Percentiles rank a stretch among this genome's conserved stretches.
Conservation (phyloP, 2,797 vertebrate species). For the Acanthurus lineatus region DNA sequence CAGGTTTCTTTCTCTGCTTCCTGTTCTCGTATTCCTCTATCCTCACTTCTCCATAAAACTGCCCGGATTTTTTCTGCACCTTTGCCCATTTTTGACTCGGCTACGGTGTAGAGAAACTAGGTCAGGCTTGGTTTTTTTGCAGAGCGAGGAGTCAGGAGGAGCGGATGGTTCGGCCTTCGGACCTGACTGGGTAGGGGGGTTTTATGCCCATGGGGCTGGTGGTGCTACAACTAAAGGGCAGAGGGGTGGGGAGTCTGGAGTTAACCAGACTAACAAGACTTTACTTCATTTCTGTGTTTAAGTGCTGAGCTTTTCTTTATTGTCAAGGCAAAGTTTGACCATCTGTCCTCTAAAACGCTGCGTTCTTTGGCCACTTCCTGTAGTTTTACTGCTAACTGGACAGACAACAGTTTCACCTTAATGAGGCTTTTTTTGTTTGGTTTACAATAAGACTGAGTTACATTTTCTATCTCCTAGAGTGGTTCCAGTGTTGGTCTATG, state of each 20-base stretch:
- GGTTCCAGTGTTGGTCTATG: too few relatives aligned
- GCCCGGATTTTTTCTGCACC: slow-evolving; percentile 28
- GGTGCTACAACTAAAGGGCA: slow-evolving; percentile 5
- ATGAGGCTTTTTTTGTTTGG: not conserved
- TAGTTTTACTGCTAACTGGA: not conserved
- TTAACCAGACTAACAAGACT: not conserved
- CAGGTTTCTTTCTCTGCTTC: slow-evolving; percentile 46
- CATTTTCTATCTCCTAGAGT: not conserved
- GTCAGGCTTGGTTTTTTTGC: slow-evolving; percentile 33
- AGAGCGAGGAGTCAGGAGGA: slow-evolving; percentile 4
- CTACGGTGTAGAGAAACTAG: slow-evolving; percentile 55
- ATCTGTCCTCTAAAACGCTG: not conserved
- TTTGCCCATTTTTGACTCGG: slow-evolving; percentile 51
- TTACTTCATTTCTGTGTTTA: not conserved
- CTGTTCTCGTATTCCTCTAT: slow-evolving; percentile 21
- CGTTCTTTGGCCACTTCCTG: not conserved
- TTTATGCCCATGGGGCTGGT: not conserved
- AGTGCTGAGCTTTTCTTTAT: not conserved
- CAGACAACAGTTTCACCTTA: not conserved
- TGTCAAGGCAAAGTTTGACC: not conserved
- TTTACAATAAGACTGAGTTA: too few relatives aligned
- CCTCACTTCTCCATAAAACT: slow-evolving; percentile 31
- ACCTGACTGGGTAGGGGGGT: slow-evolving; percentile 16
- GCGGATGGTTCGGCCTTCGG: slow-evolving; percentile 20
- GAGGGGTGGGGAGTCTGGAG: slow-evolving; percentile 8